Base-by-base conservation (phyloP, 2,797 vertebrate genomes). In the Micrastur ruficollis region DNA sequence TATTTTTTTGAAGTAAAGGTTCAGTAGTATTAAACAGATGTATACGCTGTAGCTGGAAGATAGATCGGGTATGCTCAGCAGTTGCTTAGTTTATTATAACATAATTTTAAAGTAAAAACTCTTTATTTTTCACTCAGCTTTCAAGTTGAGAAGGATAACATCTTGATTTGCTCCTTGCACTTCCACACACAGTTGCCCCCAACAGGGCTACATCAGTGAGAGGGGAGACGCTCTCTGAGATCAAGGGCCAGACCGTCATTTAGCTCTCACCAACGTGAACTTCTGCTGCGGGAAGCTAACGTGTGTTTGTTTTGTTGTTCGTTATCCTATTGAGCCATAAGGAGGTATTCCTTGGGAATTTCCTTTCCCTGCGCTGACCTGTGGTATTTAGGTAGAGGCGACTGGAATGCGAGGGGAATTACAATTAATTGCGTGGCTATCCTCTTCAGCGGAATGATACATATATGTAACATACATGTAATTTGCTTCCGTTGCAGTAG, bases 141-240 rank as follows among this genome's bases (percentile, higher is more conserved):
- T 46, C 34, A 5, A 13, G 25, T 16, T 32, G 44, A 25, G 22
- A 29, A 38, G 18, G 32, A 4, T n/a, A 12, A 53, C 9, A 8
- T 46, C 65, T 29, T 12, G 20, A 31, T n/a, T 26, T 44, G 15
- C 23, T 38, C n/a, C 81, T 72, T 17, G 11, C 26, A 4, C 22
- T 53, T 15, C 13, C 2, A 4, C 32, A 14, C 34, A 19, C 12
- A 11, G 6, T 14, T 29, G 55, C 27, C 38, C 26, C 52, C 9
- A 8, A 1, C 15, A 56, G 32, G 13, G 19, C 38, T 38, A 14
- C 32, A 12, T 4, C 13, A 14, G 20, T 1, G 5, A 4, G 32
- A 49, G 26, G 32, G 50, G 32, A 78, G 16, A 52, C 50, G n/a
- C 22, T 15, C 49, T 32, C 80, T 16, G 26, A 40, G 31, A 25